Base-by-base conservation (phyloP, 92 coral and sea anemone species). In the Bergia puertoricense region DNA sequence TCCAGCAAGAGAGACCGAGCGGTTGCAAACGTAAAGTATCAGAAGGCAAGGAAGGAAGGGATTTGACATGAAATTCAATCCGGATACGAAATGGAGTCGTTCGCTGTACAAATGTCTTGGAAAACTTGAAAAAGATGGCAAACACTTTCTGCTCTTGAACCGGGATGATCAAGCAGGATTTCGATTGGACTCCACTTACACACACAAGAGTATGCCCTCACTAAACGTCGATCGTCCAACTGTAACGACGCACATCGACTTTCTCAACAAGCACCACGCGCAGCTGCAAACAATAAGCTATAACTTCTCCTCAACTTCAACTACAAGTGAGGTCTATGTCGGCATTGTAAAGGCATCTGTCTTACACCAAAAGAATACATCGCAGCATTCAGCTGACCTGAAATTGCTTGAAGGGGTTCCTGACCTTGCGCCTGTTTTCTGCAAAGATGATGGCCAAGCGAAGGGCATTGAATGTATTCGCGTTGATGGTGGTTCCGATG, bases 151-250 rank as follows among this genome's bases (percentile, higher is more conserved):
- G 37, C 41, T 90, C 1, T 54, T 90, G 46, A 93, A 93, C 56
- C 93, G 91, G 0, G 93, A 93, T 79, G 96, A 91, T 37, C 92
- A 89, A 45, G 93, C 93, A 16, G 93, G 90, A 11, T 93, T 93
- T 51, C 54, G 39, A 40, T 62, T 77, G 15, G 91, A 81, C 79
- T 82, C 91, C 48, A 83, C 91, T 1, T 81, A 88, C 56, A 88
- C 91, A 40, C 88, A 88, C 67, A 88, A 88, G 72, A 69, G 36
- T 68, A 38, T 54, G 40, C 86, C 85, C 5, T 88, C 90, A 22
- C 59, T 88, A 5, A 88, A 81, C 22, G 81, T 73, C 15, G 81
- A 10, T 15, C 22, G 68, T 43, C 90, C 72, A 1, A 43, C 86
- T 18, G 16, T 67, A 72, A 81, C 91, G 7, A 88, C 88, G 14